Percentiles rank a stretch among this genome's conserved stretches.
phyloP scores from a whole-genome alignment of 2,888 invertebrate genomes.

The Flexamia atlantica region DNA sequence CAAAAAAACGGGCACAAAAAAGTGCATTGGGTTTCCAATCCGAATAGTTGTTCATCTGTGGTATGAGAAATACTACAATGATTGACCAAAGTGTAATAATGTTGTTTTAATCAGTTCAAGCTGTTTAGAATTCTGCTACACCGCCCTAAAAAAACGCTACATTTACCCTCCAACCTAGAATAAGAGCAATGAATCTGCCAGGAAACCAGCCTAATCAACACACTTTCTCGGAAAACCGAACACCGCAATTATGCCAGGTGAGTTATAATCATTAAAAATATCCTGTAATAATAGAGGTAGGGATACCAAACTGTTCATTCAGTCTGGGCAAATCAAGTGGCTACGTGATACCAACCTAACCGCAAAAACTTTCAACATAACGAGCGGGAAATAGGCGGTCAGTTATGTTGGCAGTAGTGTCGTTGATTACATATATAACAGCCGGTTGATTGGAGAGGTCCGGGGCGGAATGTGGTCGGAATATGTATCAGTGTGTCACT shows the following conservation, averaged over 20 bases:
- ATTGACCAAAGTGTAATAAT: too few species aligned
- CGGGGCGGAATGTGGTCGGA: conserved; percentile 22
- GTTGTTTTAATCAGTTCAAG: too few species aligned
- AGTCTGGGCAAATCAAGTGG: background rate
- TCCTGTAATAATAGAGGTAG: background rate
- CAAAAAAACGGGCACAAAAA: too few species aligned
- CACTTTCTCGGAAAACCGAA: background rate
- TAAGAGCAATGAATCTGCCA: too few species aligned
- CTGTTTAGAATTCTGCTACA: too few species aligned
- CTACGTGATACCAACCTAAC: conserved; percentile 4
- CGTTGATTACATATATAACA: conserved; percentile 33
- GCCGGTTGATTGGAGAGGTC: conserved; percentile 13
- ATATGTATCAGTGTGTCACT: conserved; percentile 46
- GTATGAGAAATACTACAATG: too few species aligned
- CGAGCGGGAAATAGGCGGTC: conserved; percentile 18
- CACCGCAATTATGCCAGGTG: background rate
- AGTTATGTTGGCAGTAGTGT: background rate
- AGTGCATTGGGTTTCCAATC: too few species aligned
- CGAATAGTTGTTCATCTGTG: too few species aligned
- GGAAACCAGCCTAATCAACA: too few species aligned
- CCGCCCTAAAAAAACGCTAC: too few species aligned
- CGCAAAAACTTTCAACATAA: too few species aligned
- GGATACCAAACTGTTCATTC: background rate
- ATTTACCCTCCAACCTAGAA: too few species aligned
- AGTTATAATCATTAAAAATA: background rate